phyloP scores from a whole-genome alignment of 2,888 invertebrate genomes.

The Polydesmus complanatus region DNA sequence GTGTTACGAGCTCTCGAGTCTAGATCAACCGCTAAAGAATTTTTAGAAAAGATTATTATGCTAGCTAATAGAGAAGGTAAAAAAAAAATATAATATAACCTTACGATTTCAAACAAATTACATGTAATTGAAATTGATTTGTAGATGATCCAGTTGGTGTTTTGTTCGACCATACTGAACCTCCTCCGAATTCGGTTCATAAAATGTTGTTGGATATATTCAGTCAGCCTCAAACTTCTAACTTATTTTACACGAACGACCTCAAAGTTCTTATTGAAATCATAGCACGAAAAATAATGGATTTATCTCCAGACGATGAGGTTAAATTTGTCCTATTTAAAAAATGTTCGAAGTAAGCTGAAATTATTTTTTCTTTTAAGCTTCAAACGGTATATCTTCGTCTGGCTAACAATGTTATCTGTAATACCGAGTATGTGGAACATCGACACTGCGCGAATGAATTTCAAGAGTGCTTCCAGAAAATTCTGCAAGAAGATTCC shows the following conservation, averaged over 20 bases:
- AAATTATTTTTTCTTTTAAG: constrained; percentile 6
- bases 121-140: constrained; percentile 23
- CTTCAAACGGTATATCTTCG: constrained; percentile 8
- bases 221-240: constrained; percentile 59
- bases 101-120: neutral
- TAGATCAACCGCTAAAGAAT: constrained; percentile 56
- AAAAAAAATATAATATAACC: neutral
- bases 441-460: constrained; percentile 68
- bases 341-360: constrained; percentile 6
- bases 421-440: constrained; percentile 30
- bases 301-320: constrained; percentile 69
- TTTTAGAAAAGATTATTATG: constrained; percentile 77
- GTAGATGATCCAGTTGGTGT: constrained; percentile 62
- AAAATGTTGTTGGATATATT: constrained; percentile 82
- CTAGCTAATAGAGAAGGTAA: constrained; percentile 71
- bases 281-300: constrained; percentile 74
- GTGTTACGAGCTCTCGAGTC: constrained; percentile 30
- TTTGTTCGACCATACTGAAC: constrained; percentile 66
- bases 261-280: constrained; percentile 87
- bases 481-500: constrained; percentile 67
- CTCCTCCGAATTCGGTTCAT: constrained; percentile 67
- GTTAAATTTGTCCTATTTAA: constrained; percentile 24
- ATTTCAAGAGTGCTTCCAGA: constrained; percentile 66
- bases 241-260: constrained; percentile 87
- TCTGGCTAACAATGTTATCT: neutral